Evolutionary conservation across 2,888 invertebrate species (phyloP), one percentile per base, ranked within the genome.

Genomic region (Leucoma salicis): DNA sequence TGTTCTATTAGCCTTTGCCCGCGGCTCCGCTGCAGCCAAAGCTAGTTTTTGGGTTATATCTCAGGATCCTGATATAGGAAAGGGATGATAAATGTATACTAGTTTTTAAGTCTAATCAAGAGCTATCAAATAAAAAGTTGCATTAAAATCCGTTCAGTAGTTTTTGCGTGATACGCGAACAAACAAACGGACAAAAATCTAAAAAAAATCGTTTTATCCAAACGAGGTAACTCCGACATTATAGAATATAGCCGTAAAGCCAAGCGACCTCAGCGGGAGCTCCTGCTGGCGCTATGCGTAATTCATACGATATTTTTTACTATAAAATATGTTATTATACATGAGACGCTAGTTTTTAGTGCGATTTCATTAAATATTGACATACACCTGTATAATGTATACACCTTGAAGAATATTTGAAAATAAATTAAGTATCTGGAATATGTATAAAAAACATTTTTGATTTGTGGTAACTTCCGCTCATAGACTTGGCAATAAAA

Each of bases 271-370:
- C 76, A 74, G 76, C 74, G 52, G 74, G 77, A 61, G 36, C 51
- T 51, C 62, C 47, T 48, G 42, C 55, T 47, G 46, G 46, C 57
- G 66, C 58, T 73, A 74, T 71, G 67, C 70, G 69, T 75, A 71
- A 76, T 75, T 67, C 72, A 73, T 73, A 53, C 48, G 60, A 49
- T 53, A 68, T 60, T 75, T 76, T 75, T 70, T 65, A 61, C 53
- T 48, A 56, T 49, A 65, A 46, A 57, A 63, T 66, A 68, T 64
- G 67, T 57, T 67, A 63, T 67, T 66, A 65, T 60, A 58, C 64
- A 57, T 62, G 59, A 55, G 58, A 31, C 38, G 27, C 35, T 31
- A 46, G 51, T 63, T 61, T 63, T 66, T 64, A 54, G 12, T 31
- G 37, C 42, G 21, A 35, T 58, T 52, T 44, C 61, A 63, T 64